Evolutionary conservation across 2,797 vertebrate species (phyloP), one percentile per base, ranked within the genome.

Genomic region (Botia almorhae): DNA sequence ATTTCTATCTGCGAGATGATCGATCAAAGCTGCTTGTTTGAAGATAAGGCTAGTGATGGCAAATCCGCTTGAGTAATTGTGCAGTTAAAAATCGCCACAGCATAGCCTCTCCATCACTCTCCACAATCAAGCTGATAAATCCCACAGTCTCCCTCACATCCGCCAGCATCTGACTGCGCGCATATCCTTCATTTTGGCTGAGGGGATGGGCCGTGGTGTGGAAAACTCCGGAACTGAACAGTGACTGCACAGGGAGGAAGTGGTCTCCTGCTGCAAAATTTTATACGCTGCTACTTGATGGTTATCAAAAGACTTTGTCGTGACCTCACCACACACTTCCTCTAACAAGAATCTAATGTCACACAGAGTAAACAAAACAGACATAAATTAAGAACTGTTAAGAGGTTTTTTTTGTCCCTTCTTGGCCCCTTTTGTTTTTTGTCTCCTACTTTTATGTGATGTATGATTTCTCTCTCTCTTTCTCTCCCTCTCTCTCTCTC

Each of bases 1-100:
- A 86, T 82, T 86, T 74, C 81, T 82, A 83, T 87, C 82, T 69
- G 67, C 64, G 65, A 80, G 78, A 78, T 85, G 82, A 85, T 85
- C 83, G 61, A 78, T 84, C 82, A 75, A 79, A 80, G 75, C 85
- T 82, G 82, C 68, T 77, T 83, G 85, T 86, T 85, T 86, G 80
- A 85, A 83, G 82, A 86, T 86, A 86, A 83, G 78, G 65, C 65
- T 69, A 50, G 64, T 56, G 75, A 86, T 72, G 83, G 73, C 82
- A 74, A 85, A 81, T 78, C 83, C 76, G 73, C 70, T 77, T 76
- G 81, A 86, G 76, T 85, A 85, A 86, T 82, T 85, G 85, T 82
- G 60, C 58, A 19, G 77, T 78, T 81, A 75, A 84, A 82, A 75
- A 86, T 78, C 82, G 73, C 81, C 68, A 81, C 68, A 63, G 81